Evolutionary conservation across 1,140 invertebrate species (phyloP), one percentile per base, ranked within the genome.

Genomic region (Drosophila elegans): DNA sequence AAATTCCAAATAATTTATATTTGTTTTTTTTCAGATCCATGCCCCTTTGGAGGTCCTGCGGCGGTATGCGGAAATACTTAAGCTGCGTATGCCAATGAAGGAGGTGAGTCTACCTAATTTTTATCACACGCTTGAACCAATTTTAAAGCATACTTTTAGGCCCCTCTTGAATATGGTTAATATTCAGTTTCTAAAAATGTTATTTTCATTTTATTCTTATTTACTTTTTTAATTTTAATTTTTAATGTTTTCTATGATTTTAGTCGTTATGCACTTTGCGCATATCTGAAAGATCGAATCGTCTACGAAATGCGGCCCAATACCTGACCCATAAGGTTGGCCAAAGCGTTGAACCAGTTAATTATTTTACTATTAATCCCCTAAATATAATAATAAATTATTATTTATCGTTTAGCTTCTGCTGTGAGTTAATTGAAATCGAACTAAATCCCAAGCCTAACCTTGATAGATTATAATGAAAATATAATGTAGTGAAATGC

Each of bases 31-130:
- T 89, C 74, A 97, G 94, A 95, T 99, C 66, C 97, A 98, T 93
- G 97, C 97, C 3, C 97, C 98, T 0, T 94, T 95, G 82, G 94
- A 96, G 90, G 97, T 99, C 4, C 92, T 99, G 46, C 94, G 95
- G 73, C 95, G 97, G 78, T 99, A 99, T 93, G 96, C 97, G 55
- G 98, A 99, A 93, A 96, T 99, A 80, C 94, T 99, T 78, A 98
- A 98, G 92, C 94, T 99, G 32, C 95, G 98, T 92, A 97, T 99
- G 96, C 98, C 98, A 11, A 98, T 99, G 95, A 97, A 97, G 94
- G 95, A 97, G 93, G 94, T 97, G 80, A 83, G 80, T 66, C 2
- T 4, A 4, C 4, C 11, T 0, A 0, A 1, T 36, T 46, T 36
- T 16, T 10, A 11, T 4, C 4, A 12, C 7, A 6, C 9, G 21